Percentiles rank a stretch among this genome's conserved stretches.
Evolutionary conservation across 2,888 invertebrate species (phyloP).

Genomic region (Leptogaster cylindrica): DNA sequence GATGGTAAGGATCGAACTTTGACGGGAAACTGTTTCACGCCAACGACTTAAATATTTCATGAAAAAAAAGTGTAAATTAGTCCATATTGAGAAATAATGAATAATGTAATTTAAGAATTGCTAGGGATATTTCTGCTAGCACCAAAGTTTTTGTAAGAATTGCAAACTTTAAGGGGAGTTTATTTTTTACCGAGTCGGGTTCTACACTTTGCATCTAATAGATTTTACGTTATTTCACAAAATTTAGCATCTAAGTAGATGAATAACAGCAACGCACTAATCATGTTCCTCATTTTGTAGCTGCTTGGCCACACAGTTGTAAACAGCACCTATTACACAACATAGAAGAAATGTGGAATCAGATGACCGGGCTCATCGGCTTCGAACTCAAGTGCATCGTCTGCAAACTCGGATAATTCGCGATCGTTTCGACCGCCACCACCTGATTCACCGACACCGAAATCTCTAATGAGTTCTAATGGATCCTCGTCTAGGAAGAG

Average conservation of each 20-base stretch:
- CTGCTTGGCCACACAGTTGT: background rate
- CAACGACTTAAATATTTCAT: constrained; percentile 22
- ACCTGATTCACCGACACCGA: constrained; percentile 56
- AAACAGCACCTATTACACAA: background rate
- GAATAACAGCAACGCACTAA: background rate
- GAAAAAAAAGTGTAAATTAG: constrained; percentile 21
- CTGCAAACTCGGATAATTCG: constrained; percentile 61
- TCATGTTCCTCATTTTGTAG: constrained; percentile 24
- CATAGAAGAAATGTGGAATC: constrained; percentile 50
- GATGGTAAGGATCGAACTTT: constrained; percentile 44
- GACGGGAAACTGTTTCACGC: constrained; percentile 43
- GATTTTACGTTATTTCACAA: background rate
- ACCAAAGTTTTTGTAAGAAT: background rate
- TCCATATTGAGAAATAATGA: background rate
- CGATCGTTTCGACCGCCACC: constrained; percentile 51
- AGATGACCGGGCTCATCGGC: constrained; percentile 57
- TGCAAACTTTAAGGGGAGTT: background rate
- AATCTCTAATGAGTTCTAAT: constrained; percentile 55
- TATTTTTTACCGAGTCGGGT: background rate
- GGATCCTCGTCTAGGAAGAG: constrained; percentile 55
- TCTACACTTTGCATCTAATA: background rate
- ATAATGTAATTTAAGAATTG: background rate
- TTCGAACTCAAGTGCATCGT: constrained; percentile 62
- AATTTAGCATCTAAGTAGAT: no score
- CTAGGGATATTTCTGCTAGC: background rate